Percentiles rank a stretch among this genome's conserved stretches.
Evolutionary conservation across 2,113 vertebrate species (phyloP).

Genomic region (Nothocercus julius): DNA sequence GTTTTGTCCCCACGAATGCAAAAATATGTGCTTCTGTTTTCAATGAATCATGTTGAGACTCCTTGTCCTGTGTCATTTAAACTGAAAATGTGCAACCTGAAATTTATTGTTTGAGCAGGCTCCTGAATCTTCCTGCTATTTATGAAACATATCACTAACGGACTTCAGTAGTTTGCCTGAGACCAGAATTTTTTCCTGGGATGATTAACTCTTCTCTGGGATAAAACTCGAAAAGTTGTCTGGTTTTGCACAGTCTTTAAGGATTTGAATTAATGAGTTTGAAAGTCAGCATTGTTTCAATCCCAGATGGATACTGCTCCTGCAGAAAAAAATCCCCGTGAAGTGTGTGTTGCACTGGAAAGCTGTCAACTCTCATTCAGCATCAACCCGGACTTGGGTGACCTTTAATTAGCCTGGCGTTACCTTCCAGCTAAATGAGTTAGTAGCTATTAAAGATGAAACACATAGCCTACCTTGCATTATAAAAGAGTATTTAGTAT

Average conservation of each 20-base stretch:
- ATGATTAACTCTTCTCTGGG: not conserved
- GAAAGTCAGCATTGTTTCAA: slow-evolving; percentile 48
- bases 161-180: not conserved
- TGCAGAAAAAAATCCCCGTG: not conserved
- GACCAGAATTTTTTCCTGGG: slow-evolving; percentile 8
- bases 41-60: not conserved
- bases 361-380: slow-evolving; percentile 62
- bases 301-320: slow-evolving; percentile 25
- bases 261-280: slow-evolving; percentile 24
- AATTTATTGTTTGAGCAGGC: not conserved
- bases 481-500: slow-evolving; percentile 43
- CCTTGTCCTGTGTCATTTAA: not conserved
- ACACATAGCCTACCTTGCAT: slow-evolving; percentile 7
- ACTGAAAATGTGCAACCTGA: not conserved
- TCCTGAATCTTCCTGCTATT: not conserved
- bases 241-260: slow-evolving; percentile 33
- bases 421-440: slow-evolving; percentile 64
- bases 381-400: not conserved
- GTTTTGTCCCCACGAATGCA: not conserved
- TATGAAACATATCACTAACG: not conserved
- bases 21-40: not conserved
- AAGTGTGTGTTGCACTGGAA: slow-evolving; percentile 22
- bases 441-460: slow-evolving; percentile 61
- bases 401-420: slow-evolving; percentile 67
- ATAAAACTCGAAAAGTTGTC: slow-evolving; percentile 7